Base-by-base conservation (phyloP, 2,888 invertebrate species). In the Aromia moschata region DNA sequence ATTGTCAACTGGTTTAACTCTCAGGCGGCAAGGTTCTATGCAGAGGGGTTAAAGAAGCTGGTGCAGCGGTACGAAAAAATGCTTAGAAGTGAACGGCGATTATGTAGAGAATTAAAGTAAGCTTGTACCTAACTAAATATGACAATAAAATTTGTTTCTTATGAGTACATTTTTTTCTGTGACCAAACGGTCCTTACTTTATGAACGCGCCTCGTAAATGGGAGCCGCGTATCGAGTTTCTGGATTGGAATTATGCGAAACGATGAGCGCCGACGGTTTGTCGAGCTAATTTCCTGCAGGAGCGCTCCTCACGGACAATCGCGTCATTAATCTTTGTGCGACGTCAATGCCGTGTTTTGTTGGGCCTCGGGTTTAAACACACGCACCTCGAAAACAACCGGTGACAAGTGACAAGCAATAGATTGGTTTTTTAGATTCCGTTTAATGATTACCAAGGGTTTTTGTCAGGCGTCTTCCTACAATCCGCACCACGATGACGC, bases 321-420 rank as follows among this genome's bases (percentile, higher is more conserved):
- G 67, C 70, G 72, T 76, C 77, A 78, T 77, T 76, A 77, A 78
- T 78, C 78, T 78, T 76, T 72, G 71, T 71, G 64, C 71, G 73
- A 74, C 76, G 70, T 77, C 74, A 77, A 77, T 76, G 73, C 71
- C 70, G 60, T 72, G 76, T 77, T 77, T 77, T 77, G 77, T 77
- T 74, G 66, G 68, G 66, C 65, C 60, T 62, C 69, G 67, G n/a
- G 71, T 74, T 74, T 72, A 74, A 75, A 75, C 73, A 74, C 72
- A 75, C 73, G 72, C 67, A 72, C 68, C 64, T 67, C 72, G 71
- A 75, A 74, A 75, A 74, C 75, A 74, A 74, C 74, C 76, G 76
- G 75, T 77, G 77, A 77, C 77, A 77, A 77, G 75, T 77, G 77
- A 77, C 77, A 77, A 72, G 77, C 75, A 67, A 77, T 77, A 77